Base-by-base conservation (phyloP, 2,888 invertebrate genomes). In the Trilocha varians region DNA sequence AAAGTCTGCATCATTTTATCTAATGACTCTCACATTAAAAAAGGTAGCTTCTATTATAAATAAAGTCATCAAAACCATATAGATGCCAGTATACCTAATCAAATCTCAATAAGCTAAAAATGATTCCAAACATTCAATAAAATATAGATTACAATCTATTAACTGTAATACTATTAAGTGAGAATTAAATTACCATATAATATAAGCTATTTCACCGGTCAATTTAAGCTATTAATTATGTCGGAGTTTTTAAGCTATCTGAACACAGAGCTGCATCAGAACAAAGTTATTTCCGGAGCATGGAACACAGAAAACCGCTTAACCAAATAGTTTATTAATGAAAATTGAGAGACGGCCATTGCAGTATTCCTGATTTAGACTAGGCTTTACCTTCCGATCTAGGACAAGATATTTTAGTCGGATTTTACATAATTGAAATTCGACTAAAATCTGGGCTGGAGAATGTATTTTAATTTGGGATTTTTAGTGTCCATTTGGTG, bases 251-350 rank as follows among this genome's bases (percentile, higher is more conserved):
- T 39, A 47, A 45, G 32, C 32, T 13, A 36, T 49, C 47, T 47
- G 47, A 36, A 44, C 42, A 41, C 38, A 41, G 38, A 42, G 47
- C 47, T 48, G 52, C 48, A 52, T 45, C 16, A 38, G 16, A 37
- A 35, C 18, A 37, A 32, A 42, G 33, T 83, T 82, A 82, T 79
- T 76, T 64, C 48, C 68, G 25, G 63, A 62, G 50, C 48, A 48
- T 56, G 59, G 61, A 78, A 85, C 84, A 85, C 74, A 68, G 83
- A 73, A 85, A 84, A 76, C 67, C 83, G 82, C 79, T 85, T 82
- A 85, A 78, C 77, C 76, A 47, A 65, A 65, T 73, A 70, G 71
- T 66, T 66, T 74, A 77, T 75, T 85, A 85, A 84, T 85, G 84
- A 83, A 82, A 85, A 84, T 84, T 84, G 83, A 85, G 75, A 65